Conservation (phyloP, 2,888 invertebrate genomes). For the Sarcophaga carnaria region DNA sequence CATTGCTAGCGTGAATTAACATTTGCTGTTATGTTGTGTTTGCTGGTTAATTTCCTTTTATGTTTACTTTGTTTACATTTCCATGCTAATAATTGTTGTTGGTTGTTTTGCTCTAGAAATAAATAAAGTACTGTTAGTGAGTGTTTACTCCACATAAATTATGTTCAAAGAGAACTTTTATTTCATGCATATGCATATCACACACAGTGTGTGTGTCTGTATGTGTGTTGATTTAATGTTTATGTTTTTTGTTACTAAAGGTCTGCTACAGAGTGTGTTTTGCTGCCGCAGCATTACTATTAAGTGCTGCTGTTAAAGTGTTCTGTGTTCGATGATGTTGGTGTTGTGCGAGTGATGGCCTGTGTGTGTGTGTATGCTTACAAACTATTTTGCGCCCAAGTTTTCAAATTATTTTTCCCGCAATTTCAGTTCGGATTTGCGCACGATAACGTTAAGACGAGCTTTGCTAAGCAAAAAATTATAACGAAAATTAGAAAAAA, state of each 20-base stretch:
- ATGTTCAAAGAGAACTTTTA: slow-evolving; percentile 37
- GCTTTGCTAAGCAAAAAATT: slow-evolving; percentile 72
- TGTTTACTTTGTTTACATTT: slow-evolving; percentile 17
- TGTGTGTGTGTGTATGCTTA: background rate
- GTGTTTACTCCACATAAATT: no score
- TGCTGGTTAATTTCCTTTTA: slow-evolving; percentile 13
- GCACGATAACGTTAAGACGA: slow-evolving; percentile 80
- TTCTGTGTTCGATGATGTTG: slow-evolving; percentile 52
- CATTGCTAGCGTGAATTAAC: background rate
- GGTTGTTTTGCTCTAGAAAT: slow-evolving; percentile 3
- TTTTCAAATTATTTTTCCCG: slow-evolving; percentile 78
- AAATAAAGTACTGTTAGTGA: background rate
- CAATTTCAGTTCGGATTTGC: slow-evolving; percentile 81
- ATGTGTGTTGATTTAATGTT: no score
- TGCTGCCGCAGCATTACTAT: slow-evolving; percentile 29
- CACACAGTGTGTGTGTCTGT: no score
- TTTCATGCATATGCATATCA: background rate
- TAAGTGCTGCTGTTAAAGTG: slow-evolving; percentile 47
- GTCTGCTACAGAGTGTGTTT: slow-evolving; percentile 40
- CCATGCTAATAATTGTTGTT: background rate
- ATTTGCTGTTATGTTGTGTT: background rate
- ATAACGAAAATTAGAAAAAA: background rate
- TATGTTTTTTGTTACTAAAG: background rate
- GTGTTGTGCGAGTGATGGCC: slow-evolving; percentile 45
- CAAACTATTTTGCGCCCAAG: slow-evolving; percentile 65